phyloP scores from a whole-genome alignment of 2,113 vertebrate species.

The Psephotus haematonotus region DNA sequence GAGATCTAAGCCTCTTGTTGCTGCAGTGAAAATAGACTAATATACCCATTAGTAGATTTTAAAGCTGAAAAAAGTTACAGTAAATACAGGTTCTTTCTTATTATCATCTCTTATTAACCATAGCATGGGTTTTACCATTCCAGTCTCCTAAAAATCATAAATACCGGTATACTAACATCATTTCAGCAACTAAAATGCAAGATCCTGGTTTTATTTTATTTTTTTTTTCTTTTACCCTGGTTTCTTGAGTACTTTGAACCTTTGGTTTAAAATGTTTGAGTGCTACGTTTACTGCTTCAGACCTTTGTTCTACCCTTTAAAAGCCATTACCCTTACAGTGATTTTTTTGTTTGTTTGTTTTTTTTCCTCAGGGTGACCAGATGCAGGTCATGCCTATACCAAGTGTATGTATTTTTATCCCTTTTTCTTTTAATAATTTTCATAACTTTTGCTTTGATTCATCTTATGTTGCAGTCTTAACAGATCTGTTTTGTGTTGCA shows the following conservation, averaged over 20 bases:
- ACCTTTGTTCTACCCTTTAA: conserved; percentile 63
- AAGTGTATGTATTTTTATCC: conserved; percentile 90
- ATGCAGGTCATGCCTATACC: conserved; percentile 91
- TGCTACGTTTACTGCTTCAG: conserved; percentile 36
- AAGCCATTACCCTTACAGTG: conserved; percentile 67
- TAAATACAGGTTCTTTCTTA: conserved; percentile 45
- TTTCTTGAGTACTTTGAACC: conserved; percentile 48
- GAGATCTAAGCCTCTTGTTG: neutral
- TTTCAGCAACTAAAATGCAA: conserved; percentile 39
- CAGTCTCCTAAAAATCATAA: conserved; percentile 42
- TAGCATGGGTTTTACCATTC: conserved; percentile 46
- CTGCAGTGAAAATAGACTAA: neutral
- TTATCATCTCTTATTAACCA: conserved; percentile 37
- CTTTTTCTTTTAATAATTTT: conserved; percentile 68
- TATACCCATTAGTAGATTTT: neutral
- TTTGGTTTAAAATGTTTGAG: conserved; percentile 54
- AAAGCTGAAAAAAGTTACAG: conserved; percentile 28
- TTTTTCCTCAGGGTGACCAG: conserved; percentile 90
- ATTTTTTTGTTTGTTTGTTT: conserved; percentile 68
- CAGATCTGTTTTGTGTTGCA: conserved; percentile 58
- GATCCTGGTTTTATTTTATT: neutral
- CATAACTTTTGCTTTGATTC: conserved; percentile 65
- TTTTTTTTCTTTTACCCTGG: conserved; percentile 2
- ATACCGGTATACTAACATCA: conserved; percentile 13
- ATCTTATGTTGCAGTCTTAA: conserved; percentile 60